These are phyloP conservation scores for Cephalopholis sonnerati DNA, from an alignment of 2,113 vertebrate species.

Conservation along the genomic window DNA sequence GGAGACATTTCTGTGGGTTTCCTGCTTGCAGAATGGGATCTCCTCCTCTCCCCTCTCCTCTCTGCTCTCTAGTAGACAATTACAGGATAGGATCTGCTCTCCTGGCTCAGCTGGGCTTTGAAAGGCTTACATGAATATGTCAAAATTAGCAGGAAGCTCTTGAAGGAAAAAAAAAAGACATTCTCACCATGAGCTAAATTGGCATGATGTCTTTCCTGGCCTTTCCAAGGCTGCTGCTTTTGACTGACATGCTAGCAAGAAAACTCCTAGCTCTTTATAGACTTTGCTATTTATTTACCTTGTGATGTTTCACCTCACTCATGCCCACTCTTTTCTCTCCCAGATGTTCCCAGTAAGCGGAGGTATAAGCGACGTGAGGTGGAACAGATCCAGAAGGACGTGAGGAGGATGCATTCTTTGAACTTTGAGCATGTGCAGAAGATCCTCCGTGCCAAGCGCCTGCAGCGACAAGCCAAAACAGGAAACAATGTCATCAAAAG, in stretches of 20 bases:
- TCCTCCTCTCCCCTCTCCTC: slow-evolving; percentile 78
- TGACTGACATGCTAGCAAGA: slow-evolving; percentile 37
- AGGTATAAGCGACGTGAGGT: slow-evolving; percentile 93
- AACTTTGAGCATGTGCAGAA: slow-evolving; percentile 99
- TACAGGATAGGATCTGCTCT: slow-evolving; percentile 83
- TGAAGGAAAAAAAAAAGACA: slow-evolving; percentile 63
- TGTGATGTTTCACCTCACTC: slow-evolving; percentile 44
- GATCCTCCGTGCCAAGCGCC: slow-evolving; percentile 97
- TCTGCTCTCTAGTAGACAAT: slow-evolving; percentile 82
- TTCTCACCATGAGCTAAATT: slow-evolving; percentile 68
- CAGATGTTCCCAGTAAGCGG: slow-evolving; percentile 85
- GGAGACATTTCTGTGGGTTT: slow-evolving; percentile 86
- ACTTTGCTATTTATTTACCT: slow-evolving; percentile 55
- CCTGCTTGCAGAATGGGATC: slow-evolving; percentile 87
- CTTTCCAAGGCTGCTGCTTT: slow-evolving; percentile 59
- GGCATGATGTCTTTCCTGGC: slow-evolving; percentile 65
- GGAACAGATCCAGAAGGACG: slow-evolving; percentile 95
- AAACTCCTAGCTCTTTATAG: slow-evolving; percentile 35
- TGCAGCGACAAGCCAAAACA: slow-evolving; percentile 99
- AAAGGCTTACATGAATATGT: slow-evolving; percentile 84
- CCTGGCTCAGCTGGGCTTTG: slow-evolving; percentile 87
- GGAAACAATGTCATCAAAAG: slow-evolving; percentile 99
- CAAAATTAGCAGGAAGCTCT: slow-evolving; percentile 85
- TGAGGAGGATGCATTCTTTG: slow-evolving; percentile 95
- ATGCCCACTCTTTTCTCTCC: slow-evolving; percentile 52